phyloP scores from a whole-genome alignment of 2,797 vertebrate species.

The Lophura swinhoii region DNA sequence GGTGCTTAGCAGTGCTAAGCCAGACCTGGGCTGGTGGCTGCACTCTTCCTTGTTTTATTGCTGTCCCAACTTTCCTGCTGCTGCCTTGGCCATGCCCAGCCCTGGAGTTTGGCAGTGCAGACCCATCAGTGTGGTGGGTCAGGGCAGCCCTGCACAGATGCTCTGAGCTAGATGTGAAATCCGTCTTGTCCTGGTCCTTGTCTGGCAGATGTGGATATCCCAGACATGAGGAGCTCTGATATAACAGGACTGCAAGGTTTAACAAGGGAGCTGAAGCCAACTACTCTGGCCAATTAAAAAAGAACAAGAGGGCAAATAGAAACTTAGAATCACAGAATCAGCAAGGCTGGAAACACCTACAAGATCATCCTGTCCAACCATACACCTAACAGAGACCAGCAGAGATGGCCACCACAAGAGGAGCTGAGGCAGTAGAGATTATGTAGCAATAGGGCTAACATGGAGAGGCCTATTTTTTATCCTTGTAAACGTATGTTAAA shows the following conservation, averaged over 20 bases:
- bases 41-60: background rate
- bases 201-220: background rate
- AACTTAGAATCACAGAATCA: no score
- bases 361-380: no score
- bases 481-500: background rate
- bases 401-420: background rate
- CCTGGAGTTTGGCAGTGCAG: background rate
- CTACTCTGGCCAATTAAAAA: background rate
- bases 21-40: background rate
- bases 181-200: background rate
- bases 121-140: rapidly evolving
- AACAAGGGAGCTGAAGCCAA: background rate
- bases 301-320: no score
- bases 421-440: background rate
- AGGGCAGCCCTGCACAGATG: background rate
- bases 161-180: background rate
- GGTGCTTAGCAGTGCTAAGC: background rate
- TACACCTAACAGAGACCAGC: background rate
- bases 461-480: background rate
- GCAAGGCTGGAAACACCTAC: no score
- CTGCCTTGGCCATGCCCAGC: background rate
- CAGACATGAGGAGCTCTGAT: background rate
- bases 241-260: background rate
- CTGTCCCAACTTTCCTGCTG: background rate
- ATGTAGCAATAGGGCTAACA: rapidly evolving